Conservation (phyloP, 2,888 invertebrate species). For the Volucella inflata region DNA sequence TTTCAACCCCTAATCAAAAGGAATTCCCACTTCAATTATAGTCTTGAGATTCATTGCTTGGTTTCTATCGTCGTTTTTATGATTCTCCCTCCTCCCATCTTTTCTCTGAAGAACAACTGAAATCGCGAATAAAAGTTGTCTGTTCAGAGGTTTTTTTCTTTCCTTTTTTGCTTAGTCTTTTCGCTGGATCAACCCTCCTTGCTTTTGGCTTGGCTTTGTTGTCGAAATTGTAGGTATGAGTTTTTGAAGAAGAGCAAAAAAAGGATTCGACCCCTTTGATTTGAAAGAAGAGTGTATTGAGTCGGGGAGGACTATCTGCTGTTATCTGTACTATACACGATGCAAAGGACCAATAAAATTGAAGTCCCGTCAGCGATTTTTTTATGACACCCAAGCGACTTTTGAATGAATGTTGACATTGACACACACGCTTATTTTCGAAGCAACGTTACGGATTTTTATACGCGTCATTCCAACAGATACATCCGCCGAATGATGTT, state of each 20-base stretch:
- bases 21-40: constrained; percentile 75
- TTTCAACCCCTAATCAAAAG: constrained; percentile 35
- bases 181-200: constrained; percentile 58
- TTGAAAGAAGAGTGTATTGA: constrained; percentile 10
- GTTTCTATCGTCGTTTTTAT: constrained; percentile 49
- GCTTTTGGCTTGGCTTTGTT: constrained; percentile 52
- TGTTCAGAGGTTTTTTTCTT: constrained; percentile 49
- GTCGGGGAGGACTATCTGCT: not conserved
- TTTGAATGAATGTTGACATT: constrained; percentile 53
- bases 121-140: constrained; percentile 73
- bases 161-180: constrained; percentile 27
- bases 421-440: constrained; percentile 54
- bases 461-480: constrained; percentile 32
- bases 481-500: constrained; percentile 11
- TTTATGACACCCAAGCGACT: constrained; percentile 71
- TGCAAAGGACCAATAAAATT: constrained; percentile 73
- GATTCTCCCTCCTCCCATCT: constrained; percentile 52
- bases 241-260: constrained; percentile 11
- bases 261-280: constrained; percentile 72
- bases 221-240: constrained; percentile 35
- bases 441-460: constrained; percentile 43
- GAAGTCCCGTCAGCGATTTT: constrained; percentile 73
- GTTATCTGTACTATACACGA: constrained; percentile 43
- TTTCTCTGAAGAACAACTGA: constrained; percentile 49
- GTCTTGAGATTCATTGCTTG: constrained; percentile 62